A percentile compares a stretch with the other conserved stretches of the same genome.
Conservation (phyloP, 1,140 invertebrate genomes). For the Drosophila nigrodunni region DNA sequence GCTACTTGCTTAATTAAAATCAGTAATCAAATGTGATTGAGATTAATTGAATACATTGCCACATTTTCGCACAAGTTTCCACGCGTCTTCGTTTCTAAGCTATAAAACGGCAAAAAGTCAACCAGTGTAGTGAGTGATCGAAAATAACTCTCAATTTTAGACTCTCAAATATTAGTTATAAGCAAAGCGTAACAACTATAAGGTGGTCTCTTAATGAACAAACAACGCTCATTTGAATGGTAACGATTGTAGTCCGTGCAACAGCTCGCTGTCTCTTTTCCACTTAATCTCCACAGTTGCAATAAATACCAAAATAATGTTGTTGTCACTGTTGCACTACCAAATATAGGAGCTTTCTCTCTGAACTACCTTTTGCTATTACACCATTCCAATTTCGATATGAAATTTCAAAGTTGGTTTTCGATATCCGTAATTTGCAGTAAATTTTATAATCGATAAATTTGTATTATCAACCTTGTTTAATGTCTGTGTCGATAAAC, state of each 20-base stretch:
- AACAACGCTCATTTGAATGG: neutral
- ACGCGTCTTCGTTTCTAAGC: constrained; percentile 17
- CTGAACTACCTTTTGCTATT: constrained; percentile 1
- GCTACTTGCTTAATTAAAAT: constrained; percentile 21
- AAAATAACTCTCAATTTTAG: constrained; percentile 14
- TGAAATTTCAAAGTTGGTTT: neutral
- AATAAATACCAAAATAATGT: neutral
- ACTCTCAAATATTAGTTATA: constrained; percentile 19
- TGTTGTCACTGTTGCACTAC: neutral
- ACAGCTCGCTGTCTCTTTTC: neutral
- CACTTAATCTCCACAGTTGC: neutral
- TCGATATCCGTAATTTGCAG: neutral
- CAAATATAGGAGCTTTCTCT: neutral
- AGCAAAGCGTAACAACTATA: constrained; percentile 1
- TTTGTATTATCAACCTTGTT: constrained; percentile 1
- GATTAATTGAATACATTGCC: constrained; percentile 40
- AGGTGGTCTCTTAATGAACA: neutral
- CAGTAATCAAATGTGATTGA: constrained; percentile 39
- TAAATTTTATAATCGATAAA: constrained; percentile 8
- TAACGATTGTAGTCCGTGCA: neutral
- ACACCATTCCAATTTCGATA: constrained; percentile 5
- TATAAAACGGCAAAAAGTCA: neutral
- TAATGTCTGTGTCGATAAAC: constrained; percentile 10
- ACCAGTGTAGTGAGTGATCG: constrained; percentile 20
- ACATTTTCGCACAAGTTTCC: constrained; percentile 47